Evolutionary conservation across 2,797 vertebrate genomes (phyloP).

Genomic region (Danio choprae): DNA sequence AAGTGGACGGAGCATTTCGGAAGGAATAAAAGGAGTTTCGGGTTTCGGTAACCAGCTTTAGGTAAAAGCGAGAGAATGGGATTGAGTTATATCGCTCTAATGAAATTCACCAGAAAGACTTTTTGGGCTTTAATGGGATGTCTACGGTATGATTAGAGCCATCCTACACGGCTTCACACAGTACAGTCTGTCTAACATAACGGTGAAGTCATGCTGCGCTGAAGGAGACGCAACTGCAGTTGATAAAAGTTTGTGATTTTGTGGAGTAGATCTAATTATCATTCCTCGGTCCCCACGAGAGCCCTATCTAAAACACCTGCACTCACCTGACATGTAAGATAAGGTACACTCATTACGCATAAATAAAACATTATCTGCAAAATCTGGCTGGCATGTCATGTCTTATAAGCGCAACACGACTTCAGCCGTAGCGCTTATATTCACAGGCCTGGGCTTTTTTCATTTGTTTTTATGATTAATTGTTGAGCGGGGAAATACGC

Average conservation of each 20-base stretch:
- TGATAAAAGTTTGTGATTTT: constrained; percentile 57
- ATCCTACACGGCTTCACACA: constrained; percentile 5
- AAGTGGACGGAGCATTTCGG: constrained; percentile 13
- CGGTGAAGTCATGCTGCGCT: constrained; percentile 18
- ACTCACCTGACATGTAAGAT: constrained; percentile 62
- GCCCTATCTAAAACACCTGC: constrained; percentile 63
- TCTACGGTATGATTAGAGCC: constrained; percentile 18
- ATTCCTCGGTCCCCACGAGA: constrained; percentile 53
- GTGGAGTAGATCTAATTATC: constrained; percentile 66
- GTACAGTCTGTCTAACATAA: constrained; percentile 15
- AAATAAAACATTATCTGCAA: constrained; percentile 62
- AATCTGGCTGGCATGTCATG: constrained; percentile 37
- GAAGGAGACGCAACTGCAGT: constrained; percentile 22
- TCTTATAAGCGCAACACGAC: constrained; percentile 48
- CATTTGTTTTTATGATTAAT: constrained; percentile 41
- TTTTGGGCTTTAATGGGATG: constrained; percentile 28
- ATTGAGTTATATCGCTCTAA: constrained; percentile 26
- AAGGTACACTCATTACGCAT: constrained; percentile 65
- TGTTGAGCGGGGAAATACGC: constrained; percentile 8
- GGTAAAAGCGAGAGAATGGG: constrained; percentile 28
- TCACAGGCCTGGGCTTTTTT: constrained; percentile 38
- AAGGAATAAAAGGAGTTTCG: constrained; percentile 39
- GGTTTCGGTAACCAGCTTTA: constrained; percentile 35
- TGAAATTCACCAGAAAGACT: constrained; percentile 7
- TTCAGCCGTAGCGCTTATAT: constrained; percentile 12